phyloP scores from a whole-genome alignment of 1,140 invertebrate species.

The Euwallacea fornicatus region DNA sequence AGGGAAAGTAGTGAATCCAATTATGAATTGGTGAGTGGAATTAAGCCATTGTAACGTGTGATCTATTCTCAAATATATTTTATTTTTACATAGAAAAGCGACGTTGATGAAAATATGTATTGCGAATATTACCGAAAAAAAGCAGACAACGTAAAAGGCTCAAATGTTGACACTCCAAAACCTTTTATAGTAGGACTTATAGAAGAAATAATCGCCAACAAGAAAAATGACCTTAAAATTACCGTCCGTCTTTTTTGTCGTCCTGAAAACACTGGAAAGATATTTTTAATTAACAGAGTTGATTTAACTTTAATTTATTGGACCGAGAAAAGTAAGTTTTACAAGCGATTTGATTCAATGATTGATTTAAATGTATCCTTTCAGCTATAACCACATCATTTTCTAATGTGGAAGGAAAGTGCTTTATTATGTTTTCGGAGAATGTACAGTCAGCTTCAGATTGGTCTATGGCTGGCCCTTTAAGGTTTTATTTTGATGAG shows the following conservation, averaged over 20 bases:
- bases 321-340: constrained; percentile 64
- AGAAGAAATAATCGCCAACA: constrained; percentile 35
- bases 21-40: constrained; percentile 24
- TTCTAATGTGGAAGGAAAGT: constrained; percentile 39
- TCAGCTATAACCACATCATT: constrained; percentile 37
- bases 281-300: constrained; percentile 41
- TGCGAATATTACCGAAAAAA: constrained; percentile 64
- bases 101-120: constrained; percentile 77
- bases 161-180: constrained; percentile 71
- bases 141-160: constrained; percentile 61
- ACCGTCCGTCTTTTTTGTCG: constrained; percentile 73
- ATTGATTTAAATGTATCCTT: constrained; percentile 26
- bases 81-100: constrained; percentile 64
- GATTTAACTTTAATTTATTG: constrained; percentile 79
- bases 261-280: constrained; percentile 74
- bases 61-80: constrained; percentile 35
- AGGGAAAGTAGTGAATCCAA: constrained; percentile 34
- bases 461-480: constrained; percentile 38
- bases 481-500: constrained; percentile 76
- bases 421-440: constrained; percentile 32
- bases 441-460: constrained; percentile 25
- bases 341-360: neutral
- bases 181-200: constrained; percentile 65
- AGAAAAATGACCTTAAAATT: constrained; percentile 63
- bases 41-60: constrained; percentile 33